phyloP scores from a whole-genome alignment of 2,113 vertebrate species.

The Monopterus albus region DNA sequence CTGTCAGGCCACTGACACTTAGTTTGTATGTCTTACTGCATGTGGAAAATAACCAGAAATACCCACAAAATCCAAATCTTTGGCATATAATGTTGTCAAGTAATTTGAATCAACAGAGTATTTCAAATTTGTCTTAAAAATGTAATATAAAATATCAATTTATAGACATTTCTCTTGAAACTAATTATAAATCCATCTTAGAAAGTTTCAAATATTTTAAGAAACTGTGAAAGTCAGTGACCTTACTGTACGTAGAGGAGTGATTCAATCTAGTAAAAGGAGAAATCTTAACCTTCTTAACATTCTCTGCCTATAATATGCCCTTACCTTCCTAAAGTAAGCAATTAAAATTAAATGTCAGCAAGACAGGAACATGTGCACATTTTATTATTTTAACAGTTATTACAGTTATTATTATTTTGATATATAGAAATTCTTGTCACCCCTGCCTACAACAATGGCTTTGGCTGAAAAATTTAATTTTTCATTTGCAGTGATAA shows the following conservation, averaged over 20 bases:
- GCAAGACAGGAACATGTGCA: too few relatives aligned
- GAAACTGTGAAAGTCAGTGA: too few relatives aligned
- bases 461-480: too few relatives aligned
- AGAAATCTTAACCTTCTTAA: not conserved
- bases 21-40: conserved; percentile 30
- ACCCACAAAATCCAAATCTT: not conserved
- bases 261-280: not conserved
- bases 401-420: too few relatives aligned
- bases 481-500: too few relatives aligned
- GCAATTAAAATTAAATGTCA: not conserved
- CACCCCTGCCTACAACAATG: too few relatives aligned
- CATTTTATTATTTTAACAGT: too few relatives aligned
- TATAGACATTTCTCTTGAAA: too few relatives aligned
- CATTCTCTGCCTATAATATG: not conserved
- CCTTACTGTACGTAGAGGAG: not conserved
- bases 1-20: conserved; percentile 47
- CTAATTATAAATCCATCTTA: not conserved
- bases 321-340: not conserved
- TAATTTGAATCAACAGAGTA: not conserved
- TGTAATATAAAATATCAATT: not conserved
- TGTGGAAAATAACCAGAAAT: conserved; percentile 2
- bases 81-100: not conserved
- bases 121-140: not conserved
- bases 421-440: too few relatives aligned
- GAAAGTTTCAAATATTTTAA: not conserved